These are phyloP conservation scores for Phalanger gymnotis DNA, from an alignment of 2,797 vertebrate genomes.

Conservation along the genomic window DNA sequence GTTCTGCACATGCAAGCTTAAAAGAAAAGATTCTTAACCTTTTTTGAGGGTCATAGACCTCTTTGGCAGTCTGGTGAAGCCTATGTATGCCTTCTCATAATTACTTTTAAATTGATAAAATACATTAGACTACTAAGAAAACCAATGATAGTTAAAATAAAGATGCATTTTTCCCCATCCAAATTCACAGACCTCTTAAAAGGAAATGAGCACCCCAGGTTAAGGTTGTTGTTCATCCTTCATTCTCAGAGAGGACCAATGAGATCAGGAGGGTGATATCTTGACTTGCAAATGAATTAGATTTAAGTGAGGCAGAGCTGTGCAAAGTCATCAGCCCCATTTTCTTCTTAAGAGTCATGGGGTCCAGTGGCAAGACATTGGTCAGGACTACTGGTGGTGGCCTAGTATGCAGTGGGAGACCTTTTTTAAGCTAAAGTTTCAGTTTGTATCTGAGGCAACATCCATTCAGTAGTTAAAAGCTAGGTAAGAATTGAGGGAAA, in stretches of 20 bases:
- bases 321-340: not conserved
- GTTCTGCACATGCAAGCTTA: not conserved
- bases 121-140: not conserved
- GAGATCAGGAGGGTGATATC: not conserved
- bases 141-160: not conserved
- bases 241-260: not conserved
- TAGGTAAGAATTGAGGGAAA: not conserved
- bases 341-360: not conserved
- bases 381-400: not conserved
- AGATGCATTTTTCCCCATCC: not conserved
- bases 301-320: not conserved
- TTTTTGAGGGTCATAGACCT: not conserved
- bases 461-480: not conserved
- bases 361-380: not conserved
- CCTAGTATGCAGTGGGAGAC: not conserved
- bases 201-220: not conserved
- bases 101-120: not conserved
- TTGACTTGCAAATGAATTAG: not conserved
- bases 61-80: not conserved
- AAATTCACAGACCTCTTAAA: not conserved
- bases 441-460: not conserved
- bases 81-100: not conserved
- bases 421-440: not conserved
- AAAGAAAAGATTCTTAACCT: not conserved
- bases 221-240: not conserved